A percentile compares a stretch with the other conserved stretches of the same genome.
Conservation (phyloP, 2,113 vertebrate genomes). For the Archocentrus centrarchus region DNA sequence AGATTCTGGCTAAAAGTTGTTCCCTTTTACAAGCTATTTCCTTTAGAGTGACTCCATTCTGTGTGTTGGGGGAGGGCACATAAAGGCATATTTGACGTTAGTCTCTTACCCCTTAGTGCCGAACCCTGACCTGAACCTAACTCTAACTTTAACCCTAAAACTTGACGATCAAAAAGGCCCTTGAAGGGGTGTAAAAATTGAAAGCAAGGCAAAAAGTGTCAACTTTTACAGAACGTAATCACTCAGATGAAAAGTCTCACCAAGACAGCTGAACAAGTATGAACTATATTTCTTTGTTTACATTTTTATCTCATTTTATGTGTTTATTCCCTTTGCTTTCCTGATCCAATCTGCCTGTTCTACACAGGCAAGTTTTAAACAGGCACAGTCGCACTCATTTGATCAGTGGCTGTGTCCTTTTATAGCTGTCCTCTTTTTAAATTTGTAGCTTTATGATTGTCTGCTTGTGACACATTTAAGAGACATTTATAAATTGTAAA, state of each 20-base stretch:
- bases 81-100: neutral
- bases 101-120: neutral
- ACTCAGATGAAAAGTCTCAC: neutral
- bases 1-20: neutral
- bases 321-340: neutral
- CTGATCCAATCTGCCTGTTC: neutral
- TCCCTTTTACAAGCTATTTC: neutral
- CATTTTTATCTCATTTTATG: neutral
- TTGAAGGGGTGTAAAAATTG: neutral
- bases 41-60: neutral
- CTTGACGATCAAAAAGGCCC: neutral
- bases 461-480: constrained; percentile 8
- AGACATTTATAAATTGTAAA: neutral
- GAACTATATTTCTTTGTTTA: neutral
- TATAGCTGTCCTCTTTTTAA: constrained; percentile 1
- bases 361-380: neutral
- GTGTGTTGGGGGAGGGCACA: neutral
- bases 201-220: neutral
- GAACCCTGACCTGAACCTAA: neutral
- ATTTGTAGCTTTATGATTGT: neutral
- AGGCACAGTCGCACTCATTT: neutral
- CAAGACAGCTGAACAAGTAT: neutral
- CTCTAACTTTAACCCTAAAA: neutral
- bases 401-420: neutral
- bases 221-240: neutral